Percentiles rank a stretch among this genome's conserved stretches.
These are phyloP conservation scores for Nymphalis c-album DNA, from an alignment of 2,888 invertebrate genomes.

Conservation along the genomic window DNA sequence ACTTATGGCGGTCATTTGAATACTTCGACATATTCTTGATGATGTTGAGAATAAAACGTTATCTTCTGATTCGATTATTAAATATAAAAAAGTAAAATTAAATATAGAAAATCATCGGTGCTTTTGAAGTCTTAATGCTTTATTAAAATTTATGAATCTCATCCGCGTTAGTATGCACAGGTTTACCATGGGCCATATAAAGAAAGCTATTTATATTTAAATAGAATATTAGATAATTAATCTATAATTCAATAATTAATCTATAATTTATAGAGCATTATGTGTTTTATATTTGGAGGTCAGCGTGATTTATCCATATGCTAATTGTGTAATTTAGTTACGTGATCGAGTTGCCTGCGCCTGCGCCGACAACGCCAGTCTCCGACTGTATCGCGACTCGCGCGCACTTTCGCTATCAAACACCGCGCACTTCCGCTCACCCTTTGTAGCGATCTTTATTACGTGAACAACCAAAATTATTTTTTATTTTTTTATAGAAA, in stretches of 20 bases:
- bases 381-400: slow-evolving; percentile 62
- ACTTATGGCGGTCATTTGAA: too few relatives aligned
- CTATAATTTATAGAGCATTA: slow-evolving; percentile 5
- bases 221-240: background rate
- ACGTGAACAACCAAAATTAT: slow-evolving; percentile 4
- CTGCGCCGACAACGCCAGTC: slow-evolving; percentile 58
- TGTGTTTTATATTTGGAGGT: slow-evolving; percentile 29
- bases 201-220: background rate
- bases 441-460: slow-evolving; percentile 24
- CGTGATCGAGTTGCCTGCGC: slow-evolving; percentile 58
- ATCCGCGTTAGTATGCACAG: too few relatives aligned
- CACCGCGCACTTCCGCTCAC: slow-evolving; percentile 51
- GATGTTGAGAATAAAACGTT: too few relatives aligned
- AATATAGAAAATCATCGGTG: too few relatives aligned
- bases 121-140: too few relatives aligned
- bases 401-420: slow-evolving; percentile 74
- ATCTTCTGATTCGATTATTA: too few relatives aligned
- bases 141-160: too few relatives aligned
- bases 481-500: too few relatives aligned
- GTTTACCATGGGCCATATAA: background rate
- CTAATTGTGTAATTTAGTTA: slow-evolving; percentile 54
- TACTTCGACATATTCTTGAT: too few relatives aligned
- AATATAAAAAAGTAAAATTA: too few relatives aligned
- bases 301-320: slow-evolving; percentile 39
- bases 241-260: background rate